A percentile compares a stretch with the other conserved stretches of the same genome.
These are phyloP conservation scores for Pachyrhynchus sulphureomaculatus DNA, from an alignment of 1,140 invertebrate species.

Conservation along the genomic window DNA sequence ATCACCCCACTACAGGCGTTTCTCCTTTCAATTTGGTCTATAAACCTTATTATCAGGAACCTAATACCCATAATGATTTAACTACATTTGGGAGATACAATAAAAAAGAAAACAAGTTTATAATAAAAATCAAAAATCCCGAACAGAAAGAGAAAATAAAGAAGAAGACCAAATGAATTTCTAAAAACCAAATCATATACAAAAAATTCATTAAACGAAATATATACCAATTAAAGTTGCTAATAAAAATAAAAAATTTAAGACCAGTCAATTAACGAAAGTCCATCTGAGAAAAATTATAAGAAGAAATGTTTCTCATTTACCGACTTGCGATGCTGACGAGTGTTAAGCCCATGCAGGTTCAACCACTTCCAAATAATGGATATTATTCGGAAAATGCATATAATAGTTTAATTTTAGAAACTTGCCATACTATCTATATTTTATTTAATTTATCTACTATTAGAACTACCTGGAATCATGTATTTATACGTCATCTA, in stretches of 20 bases:
- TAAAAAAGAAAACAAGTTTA: no score
- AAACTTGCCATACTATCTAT: not conserved
- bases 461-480: not conserved
- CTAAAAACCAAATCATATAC: not conserved
- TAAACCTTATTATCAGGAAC: no score
- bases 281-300: constrained; percentile 2
- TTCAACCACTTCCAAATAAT: not conserved
- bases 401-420: not conserved
- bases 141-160: not conserved
- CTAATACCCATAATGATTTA: no score
- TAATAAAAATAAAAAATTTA: not conserved
- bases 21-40: constrained; percentile 16
- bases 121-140: constrained; percentile 1
- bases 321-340: not conserved
- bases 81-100: no score
- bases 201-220: not conserved
- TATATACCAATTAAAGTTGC: constrained; percentile 4
- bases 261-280: not conserved
- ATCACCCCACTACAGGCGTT: constrained; percentile 19
- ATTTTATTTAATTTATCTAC: not conserved
- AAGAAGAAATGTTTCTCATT: not conserved
- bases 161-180: not conserved
- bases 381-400: not conserved
- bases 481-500: no score
- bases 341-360: not conserved